phyloP scores from a whole-genome alignment of 2,113 vertebrate species.

The Rattus norvegicus region DNA sequence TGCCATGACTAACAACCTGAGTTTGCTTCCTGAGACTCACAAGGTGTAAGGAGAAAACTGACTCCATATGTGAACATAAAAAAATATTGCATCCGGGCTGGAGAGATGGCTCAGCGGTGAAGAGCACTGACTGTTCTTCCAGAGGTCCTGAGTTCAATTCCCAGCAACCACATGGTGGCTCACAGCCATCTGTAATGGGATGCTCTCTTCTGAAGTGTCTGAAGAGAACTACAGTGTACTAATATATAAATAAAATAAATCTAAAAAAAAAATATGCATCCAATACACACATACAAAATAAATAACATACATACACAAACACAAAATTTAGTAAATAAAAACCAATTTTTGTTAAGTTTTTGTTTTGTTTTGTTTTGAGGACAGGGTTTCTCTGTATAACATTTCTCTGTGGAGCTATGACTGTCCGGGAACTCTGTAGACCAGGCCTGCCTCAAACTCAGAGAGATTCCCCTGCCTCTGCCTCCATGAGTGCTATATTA shows the following conservation, averaged over 20 bases:
- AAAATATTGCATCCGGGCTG: too few species aligned
- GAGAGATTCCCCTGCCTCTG: not conserved
- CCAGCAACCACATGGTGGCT: too few species aligned
- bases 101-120: too few species aligned
- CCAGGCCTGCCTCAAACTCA: not conserved
- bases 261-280: not conserved
- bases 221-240: too few species aligned
- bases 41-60: not conserved
- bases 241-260: too few species aligned
- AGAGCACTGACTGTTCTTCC: too few species aligned
- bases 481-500: not conserved
- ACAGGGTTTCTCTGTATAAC: not conserved
- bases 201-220: too few species aligned
- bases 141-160: too few species aligned
- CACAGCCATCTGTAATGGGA: too few species aligned
- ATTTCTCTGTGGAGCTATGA: not conserved
- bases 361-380: not conserved
- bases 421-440: not conserved
- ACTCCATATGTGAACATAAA: not conserved
- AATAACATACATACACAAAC: not conserved
- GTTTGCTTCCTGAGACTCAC: not conserved
- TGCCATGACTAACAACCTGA: not conserved
- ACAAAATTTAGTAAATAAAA: not conserved
- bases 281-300: not conserved
- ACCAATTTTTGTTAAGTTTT: not conserved